phyloP scores from a whole-genome alignment of 2,888 invertebrate species.

The Zaprionus bogoriensis region DNA sequence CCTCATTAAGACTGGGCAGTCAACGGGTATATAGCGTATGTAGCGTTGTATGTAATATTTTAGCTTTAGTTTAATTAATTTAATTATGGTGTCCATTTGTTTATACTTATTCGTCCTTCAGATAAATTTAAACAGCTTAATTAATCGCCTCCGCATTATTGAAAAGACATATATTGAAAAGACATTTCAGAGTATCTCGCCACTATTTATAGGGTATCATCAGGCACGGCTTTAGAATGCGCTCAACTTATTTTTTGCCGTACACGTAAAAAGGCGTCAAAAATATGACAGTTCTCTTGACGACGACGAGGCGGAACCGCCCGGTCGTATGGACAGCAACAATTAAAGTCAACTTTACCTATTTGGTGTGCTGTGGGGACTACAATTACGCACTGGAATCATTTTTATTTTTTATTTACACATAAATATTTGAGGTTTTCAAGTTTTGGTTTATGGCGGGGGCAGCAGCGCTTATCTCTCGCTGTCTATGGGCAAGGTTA shows the following conservation, averaged over 20 bases:
- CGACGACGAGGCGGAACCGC: conserved; percentile 50
- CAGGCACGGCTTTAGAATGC: background rate
- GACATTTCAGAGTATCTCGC: background rate
- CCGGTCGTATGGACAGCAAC: background rate
- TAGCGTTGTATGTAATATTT: no score
- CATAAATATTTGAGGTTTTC: conserved; percentile 57
- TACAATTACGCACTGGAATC: conserved; percentile 60
- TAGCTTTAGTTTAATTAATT: no score
- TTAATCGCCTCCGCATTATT: no score
- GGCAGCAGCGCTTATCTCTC: conserved; percentile 12
- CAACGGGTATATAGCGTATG: background rate
- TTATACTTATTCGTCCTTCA: no score
- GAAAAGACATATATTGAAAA: no score
- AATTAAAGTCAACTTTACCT: conserved; percentile 18
- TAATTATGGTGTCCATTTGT: no score
- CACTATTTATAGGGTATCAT: background rate
- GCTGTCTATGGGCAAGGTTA: conserved; percentile 10
- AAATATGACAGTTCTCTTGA: conserved; percentile 52
- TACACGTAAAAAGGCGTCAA: no score
- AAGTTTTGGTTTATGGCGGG: conserved; percentile 20
- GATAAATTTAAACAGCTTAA: no score
- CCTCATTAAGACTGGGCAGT: background rate
- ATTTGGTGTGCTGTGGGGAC: conserved; percentile 38
- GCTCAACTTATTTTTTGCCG: no score
- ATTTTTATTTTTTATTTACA: conserved; percentile 69